Evolutionary conservation across 2,113 vertebrate genomes (phyloP).

Genomic region (Tachycineta bicolor): DNA sequence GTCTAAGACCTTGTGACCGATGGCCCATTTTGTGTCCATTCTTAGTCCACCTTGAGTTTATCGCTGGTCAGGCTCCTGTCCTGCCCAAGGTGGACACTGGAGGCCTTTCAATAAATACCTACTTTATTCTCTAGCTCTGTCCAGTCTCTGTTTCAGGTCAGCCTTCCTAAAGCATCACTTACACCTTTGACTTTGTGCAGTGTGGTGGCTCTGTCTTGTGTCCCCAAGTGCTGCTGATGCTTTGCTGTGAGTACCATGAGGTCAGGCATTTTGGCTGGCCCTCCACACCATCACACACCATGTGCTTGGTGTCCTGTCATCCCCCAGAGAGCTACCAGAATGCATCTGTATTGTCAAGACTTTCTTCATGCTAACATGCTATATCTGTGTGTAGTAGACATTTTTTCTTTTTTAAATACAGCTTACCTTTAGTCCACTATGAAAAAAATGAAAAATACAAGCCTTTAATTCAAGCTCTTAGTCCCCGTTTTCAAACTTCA

Average conservation of each 20-base stretch:
- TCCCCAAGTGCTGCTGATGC: not conserved
- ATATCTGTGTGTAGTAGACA: not conserved
- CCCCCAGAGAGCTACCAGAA: not conserved
- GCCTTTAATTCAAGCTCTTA: not conserved
- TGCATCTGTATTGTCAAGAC: accelerated
- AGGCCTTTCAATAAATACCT: too few species aligned
- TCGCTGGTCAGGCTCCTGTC: too few species aligned
- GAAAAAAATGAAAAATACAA: not conserved
- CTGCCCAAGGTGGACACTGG: too few species aligned
- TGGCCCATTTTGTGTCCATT: too few species aligned
- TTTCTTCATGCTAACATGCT: not conserved
- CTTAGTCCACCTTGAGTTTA: too few species aligned
- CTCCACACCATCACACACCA: accelerated
- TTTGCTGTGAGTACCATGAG: not conserved
- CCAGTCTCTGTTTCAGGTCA: too few species aligned
- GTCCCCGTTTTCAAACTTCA: not conserved
- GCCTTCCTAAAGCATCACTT: too few species aligned
- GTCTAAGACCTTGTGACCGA: too few species aligned
- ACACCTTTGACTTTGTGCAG: not conserved
- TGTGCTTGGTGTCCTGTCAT: not conserved
- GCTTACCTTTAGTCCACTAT: not conserved
- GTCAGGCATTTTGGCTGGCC: not conserved
- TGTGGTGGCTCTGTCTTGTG: not conserved
- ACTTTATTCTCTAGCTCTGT: too few species aligned
- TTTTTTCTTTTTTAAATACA: not conserved